Evolutionary conservation across 2,113 vertebrate genomes (phyloP), one percentile per base, ranked within the genome.

Genomic region (Phocoena sinus): DNA sequence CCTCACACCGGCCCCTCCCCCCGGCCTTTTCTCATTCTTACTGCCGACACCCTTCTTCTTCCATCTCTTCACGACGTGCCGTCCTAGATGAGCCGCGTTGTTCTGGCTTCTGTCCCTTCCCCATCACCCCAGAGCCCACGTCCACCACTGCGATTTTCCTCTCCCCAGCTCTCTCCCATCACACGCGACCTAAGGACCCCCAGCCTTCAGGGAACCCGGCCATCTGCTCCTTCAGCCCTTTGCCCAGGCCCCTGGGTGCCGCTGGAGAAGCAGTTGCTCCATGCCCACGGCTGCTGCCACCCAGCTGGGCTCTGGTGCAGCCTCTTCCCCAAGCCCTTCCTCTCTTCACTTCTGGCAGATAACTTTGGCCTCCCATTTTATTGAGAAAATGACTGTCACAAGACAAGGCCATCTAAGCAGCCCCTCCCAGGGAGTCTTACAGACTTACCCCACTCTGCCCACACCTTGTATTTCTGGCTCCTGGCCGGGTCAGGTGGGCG

Each of bases 261-360:
- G 1, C 18, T n/a, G 10, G 41, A 56, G 74, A 58, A 63, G 60
- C 50, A 15, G 33, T 4, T 1, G 10, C 21, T 76, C 41, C 2
- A 0, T 20, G 36, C 31, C 26, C 18, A 23, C 17, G 0, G 9
- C 9, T 38, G 33, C 18, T 15, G 0, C n/a, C 68, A 3, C 28
- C 38, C 38, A 8, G 31, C 7, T 23, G 60, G 84, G 58, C 33
- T 58, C 8, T 10, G 25, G 0, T 13, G 31, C 44, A 23, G 70
- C 18, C 36, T 44, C 12, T n/a, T 70, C 8, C 5, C 38, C 47
- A 70, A 89, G n/a, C 36, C 31, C n/a, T 76, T 47, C 31, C 79
- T 63, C 18, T 68, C 47, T 83, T 67, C 12, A 21, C 47, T 67
- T 74, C 56, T 8, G 65, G 89, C 83, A 65, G n/a, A n/a, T 1